Conservation (phyloP, 2,888 invertebrate species). For the Ferdinandea cuprea region DNA sequence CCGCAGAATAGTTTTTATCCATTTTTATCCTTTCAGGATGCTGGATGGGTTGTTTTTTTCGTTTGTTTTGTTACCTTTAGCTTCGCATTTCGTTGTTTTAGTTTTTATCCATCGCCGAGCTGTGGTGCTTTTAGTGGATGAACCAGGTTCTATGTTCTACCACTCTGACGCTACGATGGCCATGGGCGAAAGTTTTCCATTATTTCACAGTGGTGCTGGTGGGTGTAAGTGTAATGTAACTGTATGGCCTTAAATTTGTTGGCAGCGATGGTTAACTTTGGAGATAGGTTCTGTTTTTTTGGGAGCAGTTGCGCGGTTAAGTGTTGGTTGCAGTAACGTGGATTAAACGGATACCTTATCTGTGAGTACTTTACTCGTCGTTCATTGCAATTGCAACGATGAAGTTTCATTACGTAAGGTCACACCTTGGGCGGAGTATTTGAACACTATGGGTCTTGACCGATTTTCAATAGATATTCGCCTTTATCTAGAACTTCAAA, state of each 20-base stretch:
- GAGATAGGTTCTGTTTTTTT: conserved; percentile 18
- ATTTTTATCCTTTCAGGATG: conserved; percentile 64
- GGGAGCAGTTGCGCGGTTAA: conserved; percentile 52
- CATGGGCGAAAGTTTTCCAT: conserved; percentile 69
- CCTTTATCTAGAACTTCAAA: no score
- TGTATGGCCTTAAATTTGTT: conserved; percentile 56
- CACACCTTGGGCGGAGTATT: conserved; percentile 10
- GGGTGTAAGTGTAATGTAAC: conserved; percentile 19
- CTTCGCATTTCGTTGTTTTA: conserved; percentile 56
- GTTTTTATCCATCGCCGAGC: conserved; percentile 32
- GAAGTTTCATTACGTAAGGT: conserved; percentile 49
- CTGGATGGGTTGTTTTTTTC: not conserved
- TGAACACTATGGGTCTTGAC: not conserved
- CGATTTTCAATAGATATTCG: not conserved
- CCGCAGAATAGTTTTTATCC: conserved; percentile 71
- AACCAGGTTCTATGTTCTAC: conserved; percentile 42
- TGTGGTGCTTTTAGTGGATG: conserved; percentile 70
- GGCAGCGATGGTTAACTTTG: conserved; percentile 58
- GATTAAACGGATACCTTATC: conserved; percentile 64
- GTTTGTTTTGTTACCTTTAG: conserved; percentile 17
- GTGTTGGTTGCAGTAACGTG: conserved; percentile 46
- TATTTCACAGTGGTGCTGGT: conserved; percentile 25
- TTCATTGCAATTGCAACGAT: conserved; percentile 9
- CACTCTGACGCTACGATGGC: conserved; percentile 44
- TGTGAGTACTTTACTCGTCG: conserved; percentile 6